phyloP scores from a whole-genome alignment of 2,797 vertebrate genomes.

The Nannoperca australis region DNA sequence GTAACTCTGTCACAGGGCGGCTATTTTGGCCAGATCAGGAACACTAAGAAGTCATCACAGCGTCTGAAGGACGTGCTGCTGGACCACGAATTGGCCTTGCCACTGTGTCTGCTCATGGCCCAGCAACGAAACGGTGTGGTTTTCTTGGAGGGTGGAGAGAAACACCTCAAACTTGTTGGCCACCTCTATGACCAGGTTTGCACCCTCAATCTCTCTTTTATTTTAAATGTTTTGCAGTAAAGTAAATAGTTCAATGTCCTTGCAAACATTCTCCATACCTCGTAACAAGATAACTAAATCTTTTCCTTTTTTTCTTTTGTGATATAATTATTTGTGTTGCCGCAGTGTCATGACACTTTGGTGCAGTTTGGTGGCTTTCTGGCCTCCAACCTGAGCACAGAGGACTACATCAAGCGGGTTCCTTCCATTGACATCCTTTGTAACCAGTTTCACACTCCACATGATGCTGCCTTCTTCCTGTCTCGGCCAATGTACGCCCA shows the following conservation, averaged over 20 bases:
- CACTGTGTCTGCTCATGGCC: constrained; percentile 97
- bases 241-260: neutral
- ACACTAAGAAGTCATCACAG: constrained; percentile 99
- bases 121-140: constrained; percentile 98
- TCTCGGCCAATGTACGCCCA: constrained; percentile 98
- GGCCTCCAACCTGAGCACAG: constrained; percentile 98
- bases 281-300: neutral
- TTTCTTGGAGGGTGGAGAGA: constrained; percentile 97
- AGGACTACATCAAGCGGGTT: constrained; percentile 98
- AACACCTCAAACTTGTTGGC: constrained; percentile 97
- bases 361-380: constrained; percentile 99
- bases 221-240: neutral
- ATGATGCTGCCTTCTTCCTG: constrained; percentile 97
- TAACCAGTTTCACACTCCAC: constrained; percentile 97
- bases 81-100: constrained; percentile 96
- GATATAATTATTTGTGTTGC: constrained; percentile 15
- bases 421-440: constrained; percentile 97
- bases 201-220: neutral
- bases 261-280: neutral
- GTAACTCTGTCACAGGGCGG: constrained; percentile 88
- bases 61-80: constrained; percentile 95
- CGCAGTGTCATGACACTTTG: constrained; percentile 97
- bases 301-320: neutral
- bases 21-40: constrained; percentile 98
- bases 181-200: constrained; percentile 98